Evolutionary conservation across 2,113 vertebrate genomes (phyloP).

Genomic region (Myrmecophaga tridactyla): DNA sequence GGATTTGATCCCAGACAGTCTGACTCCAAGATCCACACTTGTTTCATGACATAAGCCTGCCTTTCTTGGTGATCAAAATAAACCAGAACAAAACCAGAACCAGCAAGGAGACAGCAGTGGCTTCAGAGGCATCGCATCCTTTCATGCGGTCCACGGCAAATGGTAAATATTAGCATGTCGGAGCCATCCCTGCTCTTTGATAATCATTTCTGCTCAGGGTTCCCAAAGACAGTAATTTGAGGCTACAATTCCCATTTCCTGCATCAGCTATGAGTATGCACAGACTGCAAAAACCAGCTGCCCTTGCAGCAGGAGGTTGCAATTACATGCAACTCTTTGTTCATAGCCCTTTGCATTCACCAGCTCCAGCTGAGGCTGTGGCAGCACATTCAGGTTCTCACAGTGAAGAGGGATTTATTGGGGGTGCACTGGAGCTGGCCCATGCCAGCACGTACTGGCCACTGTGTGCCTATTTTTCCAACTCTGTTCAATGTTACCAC

Average conservation of each 20-base stretch:
- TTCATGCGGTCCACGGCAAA: background rate
- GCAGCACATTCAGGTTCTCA: conserved; percentile 55
- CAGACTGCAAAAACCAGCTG: conserved; percentile 74
- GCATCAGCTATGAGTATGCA: conserved; percentile 53
- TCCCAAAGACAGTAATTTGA: conserved; percentile 76
- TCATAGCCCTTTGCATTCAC: conserved; percentile 73
- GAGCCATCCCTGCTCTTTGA: conserved; percentile 79
- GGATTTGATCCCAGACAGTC: conserved; percentile 5
- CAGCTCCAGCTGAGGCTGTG: conserved; percentile 68
- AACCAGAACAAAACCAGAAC: background rate
- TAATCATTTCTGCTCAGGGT: conserved; percentile 69
- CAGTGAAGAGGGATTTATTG: background rate
- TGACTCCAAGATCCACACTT: background rate
- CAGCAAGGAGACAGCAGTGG: background rate
- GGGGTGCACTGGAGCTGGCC: background rate
- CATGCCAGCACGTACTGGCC: rapidly evolving
- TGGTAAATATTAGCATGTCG: conserved; percentile 55
- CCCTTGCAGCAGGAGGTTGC: conserved; percentile 76
- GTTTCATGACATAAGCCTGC: background rate
- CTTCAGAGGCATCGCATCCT: background rate
- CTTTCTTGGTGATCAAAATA: conserved; percentile 19
- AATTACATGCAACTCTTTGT: conserved; percentile 74
- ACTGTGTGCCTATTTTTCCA: background rate
- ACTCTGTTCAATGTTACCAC: background rate
- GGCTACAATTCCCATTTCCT: conserved; percentile 73